These are phyloP conservation scores for Microctonus brassicae DNA, from an alignment of 2,888 invertebrate genomes.

Conservation along the genomic window DNA sequence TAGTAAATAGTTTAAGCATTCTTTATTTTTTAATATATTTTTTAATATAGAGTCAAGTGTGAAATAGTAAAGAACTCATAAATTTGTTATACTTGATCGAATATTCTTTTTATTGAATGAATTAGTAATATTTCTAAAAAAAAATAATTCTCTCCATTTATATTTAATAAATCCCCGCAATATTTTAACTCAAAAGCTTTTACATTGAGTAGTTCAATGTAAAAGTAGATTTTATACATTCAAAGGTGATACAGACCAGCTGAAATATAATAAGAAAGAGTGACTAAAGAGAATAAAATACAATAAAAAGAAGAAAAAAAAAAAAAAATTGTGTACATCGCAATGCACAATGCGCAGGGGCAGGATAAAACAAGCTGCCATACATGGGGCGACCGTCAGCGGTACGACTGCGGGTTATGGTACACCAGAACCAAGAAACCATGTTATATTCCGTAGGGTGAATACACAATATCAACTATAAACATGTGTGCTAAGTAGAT, in stretches of 20 bases:
- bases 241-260: constrained; percentile 16
- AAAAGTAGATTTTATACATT: no score
- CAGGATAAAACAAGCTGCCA: constrained; percentile 69
- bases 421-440: constrained; percentile 53
- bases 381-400: constrained; percentile 69
- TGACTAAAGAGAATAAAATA: constrained; percentile 10
- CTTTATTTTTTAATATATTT: no score
- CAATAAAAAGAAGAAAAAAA: not conserved
- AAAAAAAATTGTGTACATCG: constrained; percentile 32
- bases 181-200: not conserved
- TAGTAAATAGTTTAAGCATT: no score
- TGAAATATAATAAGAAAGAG: constrained; percentile 20
- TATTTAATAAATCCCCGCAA: not conserved
- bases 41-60: no score
- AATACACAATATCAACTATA: no score
- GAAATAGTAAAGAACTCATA: no score
- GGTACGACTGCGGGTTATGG: constrained; percentile 59
- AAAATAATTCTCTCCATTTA: not conserved
- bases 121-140: no score
- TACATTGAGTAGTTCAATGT: not conserved
- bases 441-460: not conserved
- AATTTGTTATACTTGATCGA: no score
- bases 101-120: no score
- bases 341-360: constrained; percentile 56
- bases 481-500: no score